A percentile compares a stretch with the other conserved stretches of the same genome.
Conservation (phyloP, 2,888 invertebrate species). For the Onchidella celtica region DNA sequence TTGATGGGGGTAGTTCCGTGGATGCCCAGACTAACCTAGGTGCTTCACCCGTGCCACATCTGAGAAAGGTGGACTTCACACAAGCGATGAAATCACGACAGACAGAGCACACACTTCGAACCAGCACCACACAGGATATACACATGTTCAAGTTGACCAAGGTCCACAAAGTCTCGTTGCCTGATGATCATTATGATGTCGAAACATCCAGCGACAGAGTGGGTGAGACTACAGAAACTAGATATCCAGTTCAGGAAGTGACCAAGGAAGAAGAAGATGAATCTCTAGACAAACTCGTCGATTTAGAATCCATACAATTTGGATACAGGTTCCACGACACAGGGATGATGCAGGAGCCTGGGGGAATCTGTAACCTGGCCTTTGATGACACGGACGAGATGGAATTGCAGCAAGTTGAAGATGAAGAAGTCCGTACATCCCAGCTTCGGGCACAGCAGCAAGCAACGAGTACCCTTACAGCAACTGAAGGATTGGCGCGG, state of each 20-base stretch:
- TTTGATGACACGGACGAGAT: slow-evolving; percentile 45
- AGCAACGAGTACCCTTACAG: too few species aligned
- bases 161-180: not conserved
- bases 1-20: slow-evolving; percentile 40
- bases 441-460: too few species aligned
- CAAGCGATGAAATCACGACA: not conserved
- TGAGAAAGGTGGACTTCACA: slow-evolving; percentile 1
- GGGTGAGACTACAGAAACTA: not conserved
- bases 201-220: not conserved
- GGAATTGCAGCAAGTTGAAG: not conserved
- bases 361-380: slow-evolving; percentile 46
- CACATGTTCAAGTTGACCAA: slow-evolving; percentile 22
- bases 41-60: not conserved
- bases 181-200: not conserved
- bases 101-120: not conserved
- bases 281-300: slow-evolving; percentile 41
- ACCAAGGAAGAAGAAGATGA: slow-evolving; percentile 32
- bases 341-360: slow-evolving; percentile 38
- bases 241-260: not conserved
- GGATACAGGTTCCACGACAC: slow-evolving; percentile 49
- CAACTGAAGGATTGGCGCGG: too few species aligned
- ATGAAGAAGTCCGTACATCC: too few species aligned
- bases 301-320: slow-evolving; percentile 28
- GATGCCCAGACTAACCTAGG: not conserved
- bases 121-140: not conserved